Base-by-base conservation (phyloP, 2,888 invertebrate species). In the Protula sp. region DNA sequence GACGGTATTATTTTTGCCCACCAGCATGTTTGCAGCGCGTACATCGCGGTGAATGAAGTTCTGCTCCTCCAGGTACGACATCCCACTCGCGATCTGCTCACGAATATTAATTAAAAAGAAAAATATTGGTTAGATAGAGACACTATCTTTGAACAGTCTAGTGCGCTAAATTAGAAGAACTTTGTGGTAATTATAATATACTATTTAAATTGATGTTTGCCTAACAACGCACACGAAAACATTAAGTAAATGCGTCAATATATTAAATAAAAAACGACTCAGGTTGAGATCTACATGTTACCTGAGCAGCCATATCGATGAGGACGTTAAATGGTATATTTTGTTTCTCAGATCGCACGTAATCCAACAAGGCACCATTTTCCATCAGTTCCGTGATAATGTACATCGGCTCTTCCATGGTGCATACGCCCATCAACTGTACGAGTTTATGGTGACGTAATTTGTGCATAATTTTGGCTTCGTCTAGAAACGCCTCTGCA, bases 391-490 rank as follows among this genome's bases (percentile, higher is more conserved):
- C 94, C 0, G 86, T 86, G 57, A 94, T 90, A 72, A 95, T 95
- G 81, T 92, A 93, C 57, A 95, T 92, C 1, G 95, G 95, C 74
- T 94, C 94, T 74, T 92, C 91, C 71, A 88, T 87, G 0, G 94
- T 92, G 79, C 95, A 95, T 19, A 95, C 94, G 0, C 94, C 95
- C 81, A 93, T 94, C 30, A 95, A 83, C 2, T 92, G 91, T n/a
- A 95, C 94, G 50, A 95, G 85, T 67, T 94, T 89, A 81, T 94
- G 91, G 83, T 99, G 99, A 56, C 94, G 87, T 84, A 97, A 93
- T 81, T 94, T 92, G 79, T 99, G 99, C 99, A 99, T 99, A 67
- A 99, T 97, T 68, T 90, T 90, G 2, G 98, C 98, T 82, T 99
- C 99, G 82, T 95, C 91, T 1, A 99, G 86, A 85, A 99, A 99